Evolutionary conservation across 2,888 invertebrate genomes (phyloP), one percentile per base, ranked within the genome.

Genomic region (Lepidochitona cinerea): DNA sequence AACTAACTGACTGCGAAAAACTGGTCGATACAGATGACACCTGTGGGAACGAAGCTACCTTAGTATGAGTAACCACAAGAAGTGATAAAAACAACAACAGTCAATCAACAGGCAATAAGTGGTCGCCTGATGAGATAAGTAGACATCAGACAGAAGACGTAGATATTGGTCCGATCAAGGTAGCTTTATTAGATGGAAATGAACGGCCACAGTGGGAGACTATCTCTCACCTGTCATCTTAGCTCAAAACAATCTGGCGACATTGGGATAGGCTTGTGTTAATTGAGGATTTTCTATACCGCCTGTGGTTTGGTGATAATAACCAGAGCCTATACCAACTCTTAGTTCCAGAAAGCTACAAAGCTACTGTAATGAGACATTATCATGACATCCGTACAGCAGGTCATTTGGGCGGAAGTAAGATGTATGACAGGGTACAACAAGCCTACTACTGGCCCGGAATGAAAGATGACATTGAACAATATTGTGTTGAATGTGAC

Each of bases 401-500:
- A 7, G 74, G 75, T 26, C 75, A 77, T 64, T 35, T 76, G 14
- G 75, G 74, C 7, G 37, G 36, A 26, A 37, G 37, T 29, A 35
- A 41, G 23, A 68, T 59, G 5, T 23, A 52, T 12, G 23, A 12
- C 1, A 69, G 29, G 29, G 26, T 73, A 2, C n/a, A 33, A 12
- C 14, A 37, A 0, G 36, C 4, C 29, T 69, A n/a, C 14, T 71
- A 49, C 37, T 75, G 75, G 74, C 49, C 49, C 66, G 49, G 54
- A 9, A 26, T 79, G 66, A 68, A 26, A 35, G 36, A 68, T 33
- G 69, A 71, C 65, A 70, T 76, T 0, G 70, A 35, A 32, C n/a
- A 70, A 5, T 77, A 75, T 68, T 66, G 71, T 33, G 68, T 36
- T 12, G 37, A 23, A 9, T 77, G 75, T 77, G 75, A 73, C 53